Evolutionary conservation across 2,797 vertebrate genomes (phyloP).

Genomic region (Bradypodion pumilum): DNA sequence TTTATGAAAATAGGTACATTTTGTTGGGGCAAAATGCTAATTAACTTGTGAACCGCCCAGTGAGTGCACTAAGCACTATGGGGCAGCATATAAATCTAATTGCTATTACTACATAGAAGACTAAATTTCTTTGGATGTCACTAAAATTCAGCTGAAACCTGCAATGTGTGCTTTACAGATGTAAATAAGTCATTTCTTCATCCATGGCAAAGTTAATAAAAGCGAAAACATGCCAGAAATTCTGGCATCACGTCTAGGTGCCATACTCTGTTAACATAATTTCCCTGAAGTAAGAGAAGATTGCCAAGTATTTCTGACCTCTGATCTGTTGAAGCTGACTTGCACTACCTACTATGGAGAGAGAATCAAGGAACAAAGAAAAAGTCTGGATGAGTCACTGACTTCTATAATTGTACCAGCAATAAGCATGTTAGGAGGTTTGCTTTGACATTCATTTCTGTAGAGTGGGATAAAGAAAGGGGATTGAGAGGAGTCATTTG

Average conservation of each 20-base stretch:
- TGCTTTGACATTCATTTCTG: not conserved
- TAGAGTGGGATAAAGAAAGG: slow-evolving; percentile 20
- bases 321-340: slow-evolving; percentile 34
- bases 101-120: too few species aligned
- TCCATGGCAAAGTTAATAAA: too few species aligned
- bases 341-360: slow-evolving; percentile 45
- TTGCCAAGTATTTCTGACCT: slow-evolving; percentile 12
- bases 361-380: slow-evolving; percentile 23
- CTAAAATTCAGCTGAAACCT: too few species aligned
- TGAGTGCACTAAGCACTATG: too few species aligned
- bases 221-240: too few species aligned
- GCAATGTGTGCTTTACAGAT: not conserved
- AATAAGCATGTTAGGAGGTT: slow-evolving; percentile 23
- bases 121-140: not conserved
- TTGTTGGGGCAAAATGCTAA: too few species aligned
- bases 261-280: not conserved
- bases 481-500: slow-evolving; percentile 15
- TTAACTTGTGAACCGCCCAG: too few species aligned
- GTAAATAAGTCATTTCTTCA: not conserved
- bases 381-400: slow-evolving; percentile 45
- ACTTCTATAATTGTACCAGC: slow-evolving; percentile 40
- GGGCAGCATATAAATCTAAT: too few species aligned
- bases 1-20: not conserved
- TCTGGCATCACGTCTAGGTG: not conserved
- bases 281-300: slow-evolving; percentile 17